Conservation (phyloP, 2,797 vertebrate species). For the Pempheris klunzingeri region DNA sequence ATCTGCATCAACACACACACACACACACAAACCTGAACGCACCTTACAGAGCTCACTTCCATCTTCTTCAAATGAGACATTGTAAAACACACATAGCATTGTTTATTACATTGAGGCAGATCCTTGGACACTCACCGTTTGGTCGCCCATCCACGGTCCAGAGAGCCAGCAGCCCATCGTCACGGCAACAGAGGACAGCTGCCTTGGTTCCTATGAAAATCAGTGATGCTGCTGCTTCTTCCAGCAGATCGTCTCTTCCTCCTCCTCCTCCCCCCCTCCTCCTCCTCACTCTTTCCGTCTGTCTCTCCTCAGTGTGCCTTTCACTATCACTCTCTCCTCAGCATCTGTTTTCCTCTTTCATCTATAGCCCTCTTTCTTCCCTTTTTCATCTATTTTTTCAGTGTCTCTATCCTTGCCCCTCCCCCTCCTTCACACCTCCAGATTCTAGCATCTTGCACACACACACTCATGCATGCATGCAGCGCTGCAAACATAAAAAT, state of each 20-base stretch:
- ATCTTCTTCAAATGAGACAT: constrained; percentile 4
- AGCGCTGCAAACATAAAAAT: constrained; percentile 69
- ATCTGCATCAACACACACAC: constrained; percentile 35
- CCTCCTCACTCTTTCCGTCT: constrained; percentile 36
- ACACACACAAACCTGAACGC: constrained; percentile 21
- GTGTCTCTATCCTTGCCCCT: constrained; percentile 40
- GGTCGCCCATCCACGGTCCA: constrained; percentile 84
- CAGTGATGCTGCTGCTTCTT: constrained; percentile 63
- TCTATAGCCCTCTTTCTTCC: constrained; percentile 22
- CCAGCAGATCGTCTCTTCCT: constrained; percentile 58
- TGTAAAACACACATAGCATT: constrained; percentile 37
- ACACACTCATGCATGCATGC: constrained; percentile 53
- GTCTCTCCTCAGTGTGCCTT: constrained; percentile 40
- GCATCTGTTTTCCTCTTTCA: constrained; percentile 41
- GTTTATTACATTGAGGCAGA: not conserved
- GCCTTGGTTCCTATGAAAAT: constrained; percentile 61
- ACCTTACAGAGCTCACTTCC: not conserved
- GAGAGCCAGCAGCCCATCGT: constrained; percentile 88
- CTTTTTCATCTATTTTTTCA: constrained; percentile 47
- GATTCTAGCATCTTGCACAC: constrained; percentile 60
- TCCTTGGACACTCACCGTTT: constrained; percentile 75
- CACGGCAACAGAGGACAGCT: constrained; percentile 81
- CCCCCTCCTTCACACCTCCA: constrained; percentile 48
- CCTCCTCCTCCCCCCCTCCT: constrained; percentile 47
- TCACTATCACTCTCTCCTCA: constrained; percentile 52